Conservation (phyloP, 1,140 invertebrate species). For the Anoplophora glabripennis region DNA sequence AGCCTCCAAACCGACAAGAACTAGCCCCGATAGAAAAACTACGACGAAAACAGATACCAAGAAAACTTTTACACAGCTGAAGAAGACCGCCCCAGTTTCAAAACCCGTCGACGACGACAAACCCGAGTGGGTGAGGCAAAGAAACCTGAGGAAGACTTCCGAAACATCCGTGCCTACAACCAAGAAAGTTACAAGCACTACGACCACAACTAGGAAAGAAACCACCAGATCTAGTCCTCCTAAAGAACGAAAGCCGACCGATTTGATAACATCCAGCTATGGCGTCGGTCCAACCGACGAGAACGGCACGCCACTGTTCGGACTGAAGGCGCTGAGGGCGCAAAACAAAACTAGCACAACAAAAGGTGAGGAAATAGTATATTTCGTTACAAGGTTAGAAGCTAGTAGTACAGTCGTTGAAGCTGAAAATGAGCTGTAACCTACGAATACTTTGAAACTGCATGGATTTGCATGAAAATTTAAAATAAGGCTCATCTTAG, state of each 20-base stretch:
- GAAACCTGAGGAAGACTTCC: slow-evolving; percentile 39
- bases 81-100: slow-evolving; percentile 29
- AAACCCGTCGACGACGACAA: slow-evolving; percentile 36
- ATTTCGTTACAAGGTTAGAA: neutral
- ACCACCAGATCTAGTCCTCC: slow-evolving; percentile 26
- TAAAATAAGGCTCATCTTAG: too few species aligned
- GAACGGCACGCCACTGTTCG: slow-evolving; percentile 72
- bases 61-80: slow-evolving; percentile 16
- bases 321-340: slow-evolving; percentile 67
- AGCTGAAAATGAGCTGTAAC: too few species aligned
- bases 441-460: too few species aligned
- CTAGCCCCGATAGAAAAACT: slow-evolving; percentile 22
- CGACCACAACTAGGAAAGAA: slow-evolving; percentile 31
- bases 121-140: slow-evolving; percentile 44
- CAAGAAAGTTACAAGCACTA: slow-evolving; percentile 19
- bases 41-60: slow-evolving; percentile 7
- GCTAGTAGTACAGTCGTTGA: too few species aligned
- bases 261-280: slow-evolving; percentile 75
- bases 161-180: slow-evolving; percentile 22
- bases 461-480: too few species aligned
- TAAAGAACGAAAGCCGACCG: slow-evolving; percentile 48
- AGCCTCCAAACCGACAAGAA: slow-evolving; percentile 5
- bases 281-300: slow-evolving; percentile 77
- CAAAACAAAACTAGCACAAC: slow-evolving; percentile 57
- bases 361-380: slow-evolving; percentile 47